Percentiles rank a stretch among this genome's conserved stretches.
Conservation (phyloP, 2,113 vertebrate genomes). For the rabbit (Oryctolagus cuniculus) region mOryCun1.1 NC_091438.1:59806501-59807000, state of each 20-base stretch:
- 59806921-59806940: accelerated
- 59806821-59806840: neutral
- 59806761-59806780: neutral
- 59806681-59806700: neutral
- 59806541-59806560: too few relatives aligned
- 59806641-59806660: neutral
- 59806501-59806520: neutral
- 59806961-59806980: neutral
- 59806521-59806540: neutral
- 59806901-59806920: neutral
- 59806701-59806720: neutral
- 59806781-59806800: neutral
- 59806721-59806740: neutral
- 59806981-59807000: neutral
- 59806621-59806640: conserved; percentile 47
- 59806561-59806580: too few relatives aligned
- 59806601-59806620: conserved; percentile 20
- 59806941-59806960: neutral
- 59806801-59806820: neutral
- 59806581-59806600: too few relatives aligned
- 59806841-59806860: neutral
- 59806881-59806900: neutral
- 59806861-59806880: neutral
- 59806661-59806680: neutral
- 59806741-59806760: neutral